Percentiles rank a stretch among this genome's conserved stretches.
Conservation (phyloP, 2,888 invertebrate genomes). For the Pocota personata region DNA sequence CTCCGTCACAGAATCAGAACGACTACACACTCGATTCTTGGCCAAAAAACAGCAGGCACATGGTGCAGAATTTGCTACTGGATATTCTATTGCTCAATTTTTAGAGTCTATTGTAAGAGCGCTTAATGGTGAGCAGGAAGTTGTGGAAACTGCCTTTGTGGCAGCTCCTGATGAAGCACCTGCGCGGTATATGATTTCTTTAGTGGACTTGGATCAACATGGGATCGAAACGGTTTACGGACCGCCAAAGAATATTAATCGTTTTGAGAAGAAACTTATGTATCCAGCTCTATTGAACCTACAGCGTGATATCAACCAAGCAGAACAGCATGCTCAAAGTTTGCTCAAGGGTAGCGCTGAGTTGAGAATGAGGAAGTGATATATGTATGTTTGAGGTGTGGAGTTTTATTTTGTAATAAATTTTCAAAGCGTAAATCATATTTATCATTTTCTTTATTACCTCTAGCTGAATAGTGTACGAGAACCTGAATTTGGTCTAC, state of each 20-base stretch:
- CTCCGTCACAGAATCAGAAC: slow-evolving; percentile 43
- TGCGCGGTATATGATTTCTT: slow-evolving; percentile 66
- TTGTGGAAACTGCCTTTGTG: slow-evolving; percentile 73
- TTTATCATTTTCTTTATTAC: neutral
- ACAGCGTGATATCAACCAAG: slow-evolving; percentile 67
- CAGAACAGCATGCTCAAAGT: slow-evolving; percentile 60
- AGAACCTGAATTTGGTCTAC: no score
- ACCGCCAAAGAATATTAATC: slow-evolving; percentile 63
- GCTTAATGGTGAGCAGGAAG: slow-evolving; percentile 62
- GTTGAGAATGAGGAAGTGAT: slow-evolving; percentile 24
- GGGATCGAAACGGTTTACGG: slow-evolving; percentile 72
- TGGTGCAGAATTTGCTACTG: slow-evolving; percentile 45
- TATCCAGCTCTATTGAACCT: slow-evolving; percentile 67
- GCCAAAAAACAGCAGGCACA: slow-evolving; percentile 43
- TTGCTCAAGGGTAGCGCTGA: slow-evolving; percentile 32
- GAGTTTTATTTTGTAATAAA: neutral
- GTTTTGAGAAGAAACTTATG: slow-evolving; percentile 67
- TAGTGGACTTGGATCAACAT: slow-evolving; percentile 69
- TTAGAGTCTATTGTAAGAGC: slow-evolving; percentile 70
- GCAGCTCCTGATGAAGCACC: slow-evolving; percentile 67
- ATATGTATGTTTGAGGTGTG: neutral
- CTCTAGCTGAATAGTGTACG: no score
- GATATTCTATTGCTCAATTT: slow-evolving; percentile 63
- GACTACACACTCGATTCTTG: slow-evolving; percentile 52
- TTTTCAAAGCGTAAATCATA: neutral